A percentile compares a stretch with the other conserved stretches of the same genome.
Evolutionary conservation across 2,797 vertebrate species (phyloP).

Genomic region (Mycteria americana): DNA sequence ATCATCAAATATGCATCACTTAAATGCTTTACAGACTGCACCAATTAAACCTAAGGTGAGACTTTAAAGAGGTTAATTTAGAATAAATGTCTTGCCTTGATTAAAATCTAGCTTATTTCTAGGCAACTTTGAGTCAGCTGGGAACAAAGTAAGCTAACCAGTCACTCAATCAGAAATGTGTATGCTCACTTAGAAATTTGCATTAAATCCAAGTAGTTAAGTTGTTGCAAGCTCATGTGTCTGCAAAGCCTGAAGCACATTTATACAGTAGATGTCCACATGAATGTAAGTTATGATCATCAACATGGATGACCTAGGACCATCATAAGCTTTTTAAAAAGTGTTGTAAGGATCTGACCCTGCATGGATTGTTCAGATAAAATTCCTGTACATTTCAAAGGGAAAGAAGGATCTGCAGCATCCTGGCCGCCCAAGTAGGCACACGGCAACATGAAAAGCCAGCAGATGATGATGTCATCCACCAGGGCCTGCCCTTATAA

Average conservation of each 20-base stretch:
- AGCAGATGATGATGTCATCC: slow-evolving; percentile 34
- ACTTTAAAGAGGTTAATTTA: background rate
- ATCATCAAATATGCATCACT: background rate
- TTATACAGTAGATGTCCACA: background rate
- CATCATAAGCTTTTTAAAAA: background rate
- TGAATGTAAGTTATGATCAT: background rate
- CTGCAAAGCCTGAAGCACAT: background rate
- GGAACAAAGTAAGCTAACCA: background rate
- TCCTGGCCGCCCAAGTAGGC: background rate
- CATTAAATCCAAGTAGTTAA: background rate
- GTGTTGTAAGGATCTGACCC: background rate
- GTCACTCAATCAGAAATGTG: background rate
- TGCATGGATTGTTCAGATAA: background rate
- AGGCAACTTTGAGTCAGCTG: background rate
- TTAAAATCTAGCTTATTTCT: background rate
- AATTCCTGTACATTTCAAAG: background rate
- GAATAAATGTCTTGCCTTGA: background rate
- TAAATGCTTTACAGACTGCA: background rate
- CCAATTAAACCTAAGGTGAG: background rate
- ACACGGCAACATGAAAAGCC: background rate
- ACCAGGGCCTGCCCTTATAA: slow-evolving; percentile 32
- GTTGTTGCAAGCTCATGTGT: background rate
- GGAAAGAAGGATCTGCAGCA: background rate
- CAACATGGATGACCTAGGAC: background rate
- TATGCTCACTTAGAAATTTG: background rate